Base-by-base conservation (phyloP, 1,140 invertebrate species). In the Nephila pilipes region DNA sequence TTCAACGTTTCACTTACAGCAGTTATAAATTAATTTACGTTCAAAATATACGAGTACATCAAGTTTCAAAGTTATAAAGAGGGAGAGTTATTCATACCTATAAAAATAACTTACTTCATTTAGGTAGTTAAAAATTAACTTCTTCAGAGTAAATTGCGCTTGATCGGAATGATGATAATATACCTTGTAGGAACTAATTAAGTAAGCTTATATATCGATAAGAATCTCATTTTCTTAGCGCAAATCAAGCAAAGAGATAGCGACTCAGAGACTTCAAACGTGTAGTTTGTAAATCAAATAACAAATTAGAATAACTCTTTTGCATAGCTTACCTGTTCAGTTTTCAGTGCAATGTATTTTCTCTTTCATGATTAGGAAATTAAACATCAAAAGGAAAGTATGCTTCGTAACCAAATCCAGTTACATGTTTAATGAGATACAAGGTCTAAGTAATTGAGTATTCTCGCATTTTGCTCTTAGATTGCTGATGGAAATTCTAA, bases 321-420 rank as follows among this genome's bases (percentile, higher is more conserved):
- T 14, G 22, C 16, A 60, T 46, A 46, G 58, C 25, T 32, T 75
- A 32, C 18, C 29, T 16, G 18, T 29, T 29, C 10, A 18, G 14
- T 75, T 75, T 75, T 75, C 69, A 8, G 25, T 18, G 69, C 6
- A 75, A 32, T 75, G 14, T 75, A 32, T 75, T 75, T 75, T 75
- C 69, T 75, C 65, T 75, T 36, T 18, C 18, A 32, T 75, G 69
- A 75, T 75, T 75, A 75, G 29, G 69, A 75, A 32, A 75, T 75
- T 36, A 16, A 36, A 75, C 69, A 75, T 75, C 69, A 75, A 75
- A 75, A 32, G 69, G 69, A 18, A 36, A 32, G 69, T 18, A 36
- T 75, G 69, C 29, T 75, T 36, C 69, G 69, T 5, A 75, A 75
- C 1, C 32, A 25, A 75, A 75, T 75, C 69, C 36, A 75, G 69